Conservation (phyloP, 1,140 invertebrate genomes). For the Agrilus planipennis region DNA sequence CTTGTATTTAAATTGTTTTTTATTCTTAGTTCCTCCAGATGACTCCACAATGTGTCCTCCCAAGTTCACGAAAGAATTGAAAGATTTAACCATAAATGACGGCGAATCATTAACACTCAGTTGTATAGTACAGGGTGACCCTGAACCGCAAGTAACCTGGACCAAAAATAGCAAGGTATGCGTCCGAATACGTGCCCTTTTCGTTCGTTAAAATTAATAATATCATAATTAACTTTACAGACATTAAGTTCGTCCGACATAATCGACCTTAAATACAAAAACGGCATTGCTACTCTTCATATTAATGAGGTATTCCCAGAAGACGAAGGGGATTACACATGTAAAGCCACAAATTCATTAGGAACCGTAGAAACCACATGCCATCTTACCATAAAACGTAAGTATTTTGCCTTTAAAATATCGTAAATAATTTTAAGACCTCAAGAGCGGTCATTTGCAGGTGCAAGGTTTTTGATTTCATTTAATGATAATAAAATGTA, state of each 20-base stretch:
- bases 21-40: conserved; percentile 60
- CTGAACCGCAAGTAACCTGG: conserved; percentile 84
- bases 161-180: conserved; percentile 60
- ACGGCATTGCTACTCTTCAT: conserved; percentile 68
- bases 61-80: conserved; percentile 62
- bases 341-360: conserved; percentile 82
- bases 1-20: conserved; percentile 12
- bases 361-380: conserved; percentile 71
- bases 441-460: too few relatives aligned
- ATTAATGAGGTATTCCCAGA: conserved; percentile 90
- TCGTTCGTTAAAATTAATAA: neutral
- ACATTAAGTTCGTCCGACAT: conserved; percentile 66
- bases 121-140: conserved; percentile 75
- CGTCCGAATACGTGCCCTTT: neutral
- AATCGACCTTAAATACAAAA: conserved; percentile 83
- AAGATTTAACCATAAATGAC: conserved; percentile 61
- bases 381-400: conserved; percentile 72
- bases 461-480: conserved; percentile 1
- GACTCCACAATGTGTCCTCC: conserved; percentile 74
- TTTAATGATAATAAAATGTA: too few relatives aligned
- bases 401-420: conserved; percentile 35
- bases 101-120: conserved; percentile 67
- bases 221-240: conserved; percentile 29
- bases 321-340: conserved; percentile 80
- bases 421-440: too few relatives aligned